phyloP scores from a whole-genome alignment of 2,113 vertebrate species.

The Chloropsis hardwickii region DNA sequence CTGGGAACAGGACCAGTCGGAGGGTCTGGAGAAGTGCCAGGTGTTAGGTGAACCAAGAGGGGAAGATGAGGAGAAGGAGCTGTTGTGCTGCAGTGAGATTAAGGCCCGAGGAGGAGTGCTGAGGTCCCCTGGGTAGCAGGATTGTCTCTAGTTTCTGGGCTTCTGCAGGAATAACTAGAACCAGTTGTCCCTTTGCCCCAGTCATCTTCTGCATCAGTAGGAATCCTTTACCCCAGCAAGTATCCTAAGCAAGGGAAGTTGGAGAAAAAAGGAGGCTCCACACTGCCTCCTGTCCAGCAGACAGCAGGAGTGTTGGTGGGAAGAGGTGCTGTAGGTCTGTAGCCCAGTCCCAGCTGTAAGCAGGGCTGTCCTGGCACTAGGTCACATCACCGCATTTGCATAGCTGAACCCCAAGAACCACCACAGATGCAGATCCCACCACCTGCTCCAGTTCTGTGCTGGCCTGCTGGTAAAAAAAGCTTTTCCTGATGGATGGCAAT shows the following conservation, averaged over 20 bases:
- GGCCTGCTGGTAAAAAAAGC: neutral
- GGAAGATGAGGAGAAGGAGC: neutral
- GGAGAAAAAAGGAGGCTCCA: neutral
- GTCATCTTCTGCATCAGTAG: neutral
- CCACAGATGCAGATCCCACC: neutral
- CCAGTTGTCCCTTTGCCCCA: neutral
- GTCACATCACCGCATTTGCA: neutral
- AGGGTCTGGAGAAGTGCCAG: neutral
- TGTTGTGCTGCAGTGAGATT: neutral
- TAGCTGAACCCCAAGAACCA: neutral
- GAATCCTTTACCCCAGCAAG: neutral
- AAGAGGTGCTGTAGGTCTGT: neutral
- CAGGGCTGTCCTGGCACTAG: accelerated
- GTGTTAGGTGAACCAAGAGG: neutral
- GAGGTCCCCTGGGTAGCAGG: neutral
- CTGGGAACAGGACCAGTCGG: neutral
- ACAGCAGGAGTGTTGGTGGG: neutral
- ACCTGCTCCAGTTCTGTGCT: neutral
- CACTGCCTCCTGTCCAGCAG: neutral
- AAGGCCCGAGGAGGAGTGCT: neutral
- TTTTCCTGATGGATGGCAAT: neutral
- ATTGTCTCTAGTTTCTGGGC: neutral
- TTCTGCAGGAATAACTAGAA: neutral
- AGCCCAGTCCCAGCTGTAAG: neutral
- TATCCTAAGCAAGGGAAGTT: neutral